Evolutionary conservation across 1,140 invertebrate species (phyloP).

Genomic region (Trypoxylus dichotomus): DNA sequence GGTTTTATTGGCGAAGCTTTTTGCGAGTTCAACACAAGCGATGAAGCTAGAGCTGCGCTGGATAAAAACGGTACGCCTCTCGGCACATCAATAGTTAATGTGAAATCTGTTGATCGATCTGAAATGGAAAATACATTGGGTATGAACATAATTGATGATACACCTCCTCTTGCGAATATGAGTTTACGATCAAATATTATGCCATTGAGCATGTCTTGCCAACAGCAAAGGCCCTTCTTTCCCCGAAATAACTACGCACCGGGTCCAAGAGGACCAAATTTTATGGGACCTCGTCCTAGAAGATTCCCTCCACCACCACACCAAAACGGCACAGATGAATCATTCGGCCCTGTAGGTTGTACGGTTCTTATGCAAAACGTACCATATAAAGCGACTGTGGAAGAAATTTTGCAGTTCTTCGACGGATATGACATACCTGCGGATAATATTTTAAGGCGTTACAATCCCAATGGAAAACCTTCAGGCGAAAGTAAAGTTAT

Average conservation of each 20-base stretch:
- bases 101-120: slow-evolving; percentile 66
- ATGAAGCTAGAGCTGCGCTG: slow-evolving; percentile 71
- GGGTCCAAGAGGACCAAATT: slow-evolving; percentile 45
- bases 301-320: slow-evolving; percentile 35
- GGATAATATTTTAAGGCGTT: slow-evolving; percentile 79
- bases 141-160: slow-evolving; percentile 1
- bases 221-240: slow-evolving; percentile 27
- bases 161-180: background rate
- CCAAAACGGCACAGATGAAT: slow-evolving; percentile 54
- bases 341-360: slow-evolving; percentile 78
- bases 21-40: slow-evolving; percentile 74
- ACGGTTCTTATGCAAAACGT: slow-evolving; percentile 83
- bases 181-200: slow-evolving; percentile 11
- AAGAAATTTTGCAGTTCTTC: slow-evolving; percentile 88
- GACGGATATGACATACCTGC: slow-evolving; percentile 71
- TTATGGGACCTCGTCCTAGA: slow-evolving; percentile 42
- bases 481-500: slow-evolving; percentile 88
- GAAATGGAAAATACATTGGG: slow-evolving; percentile 55
- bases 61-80: slow-evolving; percentile 70
- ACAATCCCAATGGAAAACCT: slow-evolving; percentile 80
- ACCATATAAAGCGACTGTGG: slow-evolving; percentile 79
- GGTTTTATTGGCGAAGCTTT: slow-evolving; percentile 79
- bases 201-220: background rate
- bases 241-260: slow-evolving; percentile 31
- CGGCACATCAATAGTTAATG: slow-evolving; percentile 65